Base-by-base conservation (phyloP, 1,140 invertebrate species). In the Drosophila sechellia region DNA sequence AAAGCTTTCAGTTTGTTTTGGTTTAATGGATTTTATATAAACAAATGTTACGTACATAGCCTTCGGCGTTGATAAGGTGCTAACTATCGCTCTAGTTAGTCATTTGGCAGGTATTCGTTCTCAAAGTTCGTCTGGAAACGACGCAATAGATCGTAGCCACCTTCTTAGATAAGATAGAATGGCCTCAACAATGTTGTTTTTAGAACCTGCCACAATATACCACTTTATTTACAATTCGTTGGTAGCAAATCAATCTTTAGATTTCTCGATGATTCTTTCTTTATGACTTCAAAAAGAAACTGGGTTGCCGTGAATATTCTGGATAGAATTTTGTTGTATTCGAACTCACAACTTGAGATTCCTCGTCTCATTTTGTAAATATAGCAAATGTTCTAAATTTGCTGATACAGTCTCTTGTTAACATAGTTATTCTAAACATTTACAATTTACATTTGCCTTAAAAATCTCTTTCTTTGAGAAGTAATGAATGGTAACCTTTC, bases 1-100 rank as follows among this genome's bases (percentile, higher is more conserved):
- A 55, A 55, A 66, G 72, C 73, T 77, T 77, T 74, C 27, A n/a
- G 57, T 54, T 68, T 60, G 73, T 70, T 70, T 49, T 57, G 52
- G 35, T 68, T 37, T 60, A 69, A 55, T 77, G 53, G 73, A 40
- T 77, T 60, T 55, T 56, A 45, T 74, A 74, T 45, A 40, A 57
- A 65, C 39, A 56, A 42, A 39, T 34, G 49, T 77, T 77, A 77
- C 53, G 71, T 57, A 22, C 20, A 22, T 22, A 53, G 31, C 17
- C 11, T 53, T 39, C 37, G 49, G 31, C 15, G 46, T 35, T 54
- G 72, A 76, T 76, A 76, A 76, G 59, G 63, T 45, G 17, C 39
- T 48, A 45, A 48, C 52, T 65, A 63, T 35, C 37, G 46, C 20
- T 40, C 10, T 31, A 10, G 50, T 75, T 70, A 70, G 64, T 70